phyloP scores from a whole-genome alignment of 2,797 vertebrate species.

The Anguilla obscura region DNA sequence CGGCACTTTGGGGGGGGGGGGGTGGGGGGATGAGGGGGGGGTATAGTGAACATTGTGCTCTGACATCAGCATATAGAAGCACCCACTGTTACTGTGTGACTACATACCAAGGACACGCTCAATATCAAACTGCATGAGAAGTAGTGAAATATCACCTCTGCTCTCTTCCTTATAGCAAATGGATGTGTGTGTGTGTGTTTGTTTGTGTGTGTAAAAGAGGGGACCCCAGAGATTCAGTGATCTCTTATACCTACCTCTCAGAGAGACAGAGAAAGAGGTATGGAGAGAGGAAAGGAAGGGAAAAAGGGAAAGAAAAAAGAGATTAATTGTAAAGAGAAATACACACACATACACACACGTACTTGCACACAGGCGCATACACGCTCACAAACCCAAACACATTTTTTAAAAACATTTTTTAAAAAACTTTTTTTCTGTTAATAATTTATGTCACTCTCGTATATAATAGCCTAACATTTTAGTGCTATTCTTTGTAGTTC shows the following conservation, averaged over 20 bases:
- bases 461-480: neutral
- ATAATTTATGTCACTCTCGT: neutral
- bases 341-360: neutral
- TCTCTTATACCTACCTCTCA: conserved; percentile 55
- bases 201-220: conserved; percentile 15
- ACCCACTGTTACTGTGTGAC: neutral
- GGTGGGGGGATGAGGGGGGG: neutral
- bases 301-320: conserved; percentile 4
- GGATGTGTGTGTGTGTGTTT: neutral
- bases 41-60: neutral
- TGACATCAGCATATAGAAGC: neutral
- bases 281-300: conserved; percentile 17
- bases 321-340: neutral
- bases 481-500: neutral
- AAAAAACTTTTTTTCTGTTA: neutral
- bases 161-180: neutral
- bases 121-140: neutral
- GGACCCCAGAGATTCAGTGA: conserved; percentile 53
- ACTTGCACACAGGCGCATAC: neutral
- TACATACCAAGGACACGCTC: neutral
- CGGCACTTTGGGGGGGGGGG: conserved; percentile 49
- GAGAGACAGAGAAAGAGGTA: conserved; percentile 33
- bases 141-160: neutral
- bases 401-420: neutral
- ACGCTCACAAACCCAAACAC: neutral